A percentile compares a stretch with the other conserved stretches of the same genome.
These are phyloP conservation scores for Ophion obscuratus DNA, from an alignment of 2,888 invertebrate species.

Conservation along the genomic window DNA sequence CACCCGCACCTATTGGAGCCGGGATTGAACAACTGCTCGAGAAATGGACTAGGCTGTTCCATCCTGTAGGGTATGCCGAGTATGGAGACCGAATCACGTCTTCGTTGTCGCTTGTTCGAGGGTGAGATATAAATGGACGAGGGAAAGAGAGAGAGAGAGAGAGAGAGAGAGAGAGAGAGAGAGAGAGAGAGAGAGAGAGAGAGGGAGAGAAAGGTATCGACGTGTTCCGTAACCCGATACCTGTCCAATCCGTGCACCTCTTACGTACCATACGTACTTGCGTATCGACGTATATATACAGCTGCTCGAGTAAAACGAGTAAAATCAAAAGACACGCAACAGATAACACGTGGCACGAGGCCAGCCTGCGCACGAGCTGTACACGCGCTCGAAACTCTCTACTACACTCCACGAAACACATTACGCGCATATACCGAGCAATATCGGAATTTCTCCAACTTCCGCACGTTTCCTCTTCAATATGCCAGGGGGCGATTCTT, in stretches of 20 bases:
- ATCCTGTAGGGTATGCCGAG: conserved; percentile 10
- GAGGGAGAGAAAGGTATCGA: conserved; percentile 44
- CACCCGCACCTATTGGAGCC: conserved; percentile 47
- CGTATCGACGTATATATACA: conserved; percentile 19
- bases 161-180: conserved; percentile 6
- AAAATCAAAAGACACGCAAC: conserved; percentile 69
- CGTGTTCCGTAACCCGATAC: conserved; percentile 64
- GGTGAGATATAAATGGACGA: conserved; percentile 38
- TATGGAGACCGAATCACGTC: conserved; percentile 26
- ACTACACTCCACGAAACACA: conserved; percentile 12
- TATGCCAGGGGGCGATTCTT: conserved; percentile 30
- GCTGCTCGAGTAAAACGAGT: conserved; percentile 37
- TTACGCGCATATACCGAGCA: conserved; percentile 24
- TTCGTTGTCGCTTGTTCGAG: conserved; percentile 40
- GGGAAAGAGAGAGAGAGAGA: neutral
- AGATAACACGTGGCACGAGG: conserved; percentile 67
- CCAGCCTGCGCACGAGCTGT: conserved; percentile 57
- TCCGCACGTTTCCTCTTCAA: conserved; percentile 14
- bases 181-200: neutral
- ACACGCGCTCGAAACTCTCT: conserved; percentile 31
- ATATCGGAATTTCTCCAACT: conserved; percentile 30
- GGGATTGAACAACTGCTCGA: conserved; percentile 51
- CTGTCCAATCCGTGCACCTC: conserved; percentile 55
- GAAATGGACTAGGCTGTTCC: conserved; percentile 23
- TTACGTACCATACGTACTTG: conserved; percentile 19